phyloP scores from a whole-genome alignment of 2,888 invertebrate genomes.

The Hydrotaea diabolus region DNA sequence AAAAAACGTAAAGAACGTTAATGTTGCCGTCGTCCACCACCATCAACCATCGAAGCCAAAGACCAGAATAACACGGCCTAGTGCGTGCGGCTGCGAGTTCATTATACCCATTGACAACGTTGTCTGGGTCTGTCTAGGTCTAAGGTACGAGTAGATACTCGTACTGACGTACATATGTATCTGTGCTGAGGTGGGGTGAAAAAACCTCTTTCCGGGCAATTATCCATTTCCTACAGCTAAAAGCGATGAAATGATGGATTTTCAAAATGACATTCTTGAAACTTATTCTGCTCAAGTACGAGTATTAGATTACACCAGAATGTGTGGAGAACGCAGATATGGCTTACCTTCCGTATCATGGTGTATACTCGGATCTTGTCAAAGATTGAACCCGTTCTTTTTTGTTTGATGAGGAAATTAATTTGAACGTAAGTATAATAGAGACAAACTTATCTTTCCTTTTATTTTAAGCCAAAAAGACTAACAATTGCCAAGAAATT shows the following conservation, averaged over 20 bases:
- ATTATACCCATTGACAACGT: constrained; percentile 10
- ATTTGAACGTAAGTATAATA: too few relatives aligned
- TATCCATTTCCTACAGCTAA: constrained; percentile 53
- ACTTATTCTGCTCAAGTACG: background rate
- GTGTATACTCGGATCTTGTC: too few relatives aligned
- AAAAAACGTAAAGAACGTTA: background rate
- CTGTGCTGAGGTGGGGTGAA: background rate
- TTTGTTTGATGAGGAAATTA: too few relatives aligned
- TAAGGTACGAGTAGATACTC: too few relatives aligned
- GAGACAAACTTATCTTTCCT: too few relatives aligned
- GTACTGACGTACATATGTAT: background rate
- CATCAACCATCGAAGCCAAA: constrained; percentile 3
- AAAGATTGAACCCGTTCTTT: too few relatives aligned
- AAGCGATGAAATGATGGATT: constrained; percentile 44
- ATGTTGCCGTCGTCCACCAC: background rate
- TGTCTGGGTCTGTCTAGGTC: constrained; percentile 13
- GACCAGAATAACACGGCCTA: constrained; percentile 10
- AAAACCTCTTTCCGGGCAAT: constrained; percentile 43
- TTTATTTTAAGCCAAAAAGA: too few relatives aligned
- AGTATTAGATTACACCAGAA: too few relatives aligned
- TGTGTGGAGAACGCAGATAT: too few relatives aligned
- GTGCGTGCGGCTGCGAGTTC: constrained; percentile 8
- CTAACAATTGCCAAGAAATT: too few relatives aligned
- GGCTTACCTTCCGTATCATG: too few relatives aligned
- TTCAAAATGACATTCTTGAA: constrained; percentile 17